A percentile compares a stretch with the other conserved stretches of the same genome.
Evolutionary conservation across 2,888 invertebrate species (phyloP).

Genomic region (Gryllus longicercus): DNA sequence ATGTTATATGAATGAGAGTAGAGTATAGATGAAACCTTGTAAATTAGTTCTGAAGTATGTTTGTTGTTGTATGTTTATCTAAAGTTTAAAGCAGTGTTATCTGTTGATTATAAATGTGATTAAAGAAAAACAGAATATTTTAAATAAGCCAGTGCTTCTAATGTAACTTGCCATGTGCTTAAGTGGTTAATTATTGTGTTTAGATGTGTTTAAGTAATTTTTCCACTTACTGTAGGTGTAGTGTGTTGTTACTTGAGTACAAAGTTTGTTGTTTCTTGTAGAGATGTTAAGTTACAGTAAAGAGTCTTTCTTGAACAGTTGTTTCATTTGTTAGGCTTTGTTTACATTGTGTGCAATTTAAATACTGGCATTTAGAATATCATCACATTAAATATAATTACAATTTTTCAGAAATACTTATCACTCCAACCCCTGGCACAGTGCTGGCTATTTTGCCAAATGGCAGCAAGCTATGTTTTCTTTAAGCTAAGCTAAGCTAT

Average conservation of each 20-base stretch:
- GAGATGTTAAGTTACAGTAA: background rate
- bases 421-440: constrained; percentile 1
- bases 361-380: background rate
- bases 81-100: constrained; percentile 5
- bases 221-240: background rate
- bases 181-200: constrained; percentile 1
- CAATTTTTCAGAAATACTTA: background rate
- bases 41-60: constrained; percentile 11
- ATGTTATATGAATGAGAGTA: constrained; percentile 2
- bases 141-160: background rate
- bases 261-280: constrained; percentile 2
- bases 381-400: background rate
- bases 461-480: constrained; percentile 17
- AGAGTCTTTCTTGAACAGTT: background rate
- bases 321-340: background rate
- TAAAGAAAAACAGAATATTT: constrained; percentile 1
- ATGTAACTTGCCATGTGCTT: background rate
- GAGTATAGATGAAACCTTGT: background rate
- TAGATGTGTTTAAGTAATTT: background rate
- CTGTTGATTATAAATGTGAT: constrained; percentile 17
- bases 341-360: constrained; percentile 7
- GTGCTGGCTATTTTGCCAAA: background rate
- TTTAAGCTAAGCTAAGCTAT: background rate
- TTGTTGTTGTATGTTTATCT: constrained; percentile 17
- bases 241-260: constrained; percentile 3